A percentile compares a stretch with the other conserved stretches of the same genome.
phyloP scores from a whole-genome alignment of 2,888 invertebrate species.

The Caenorhabditis macrosperma region DNA sequence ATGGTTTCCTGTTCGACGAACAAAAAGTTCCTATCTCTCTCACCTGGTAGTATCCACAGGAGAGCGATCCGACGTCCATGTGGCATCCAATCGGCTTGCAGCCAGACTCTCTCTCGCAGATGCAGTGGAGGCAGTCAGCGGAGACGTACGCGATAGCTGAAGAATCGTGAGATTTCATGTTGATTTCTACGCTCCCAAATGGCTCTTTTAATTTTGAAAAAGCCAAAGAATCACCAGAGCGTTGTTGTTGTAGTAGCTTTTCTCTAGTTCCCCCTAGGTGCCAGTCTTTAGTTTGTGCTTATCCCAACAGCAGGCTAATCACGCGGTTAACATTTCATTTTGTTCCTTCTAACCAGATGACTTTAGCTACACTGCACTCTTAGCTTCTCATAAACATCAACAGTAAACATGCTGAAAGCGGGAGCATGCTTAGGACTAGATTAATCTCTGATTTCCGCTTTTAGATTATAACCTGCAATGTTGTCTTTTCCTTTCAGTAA shows the following conservation, averaged over 20 bases:
- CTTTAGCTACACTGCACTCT: slow-evolving; percentile 18
- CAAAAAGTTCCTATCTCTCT: slow-evolving; percentile 6
- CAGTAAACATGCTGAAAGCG: slow-evolving; percentile 27
- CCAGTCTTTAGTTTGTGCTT: neutral
- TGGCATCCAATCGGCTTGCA: slow-evolving; percentile 75
- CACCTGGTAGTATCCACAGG: slow-evolving; percentile 75
- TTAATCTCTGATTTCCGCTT: slow-evolving; percentile 35
- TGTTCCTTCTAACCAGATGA: neutral
- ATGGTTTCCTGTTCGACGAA: slow-evolving; percentile 33
- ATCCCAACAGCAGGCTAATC: slow-evolving; percentile 8
- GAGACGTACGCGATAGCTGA: slow-evolving; percentile 59
- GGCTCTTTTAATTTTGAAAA: neutral
- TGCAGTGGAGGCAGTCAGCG: slow-evolving; percentile 70
- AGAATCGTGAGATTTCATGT: slow-evolving; percentile 21
- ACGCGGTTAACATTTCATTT: neutral
- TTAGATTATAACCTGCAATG: neutral
- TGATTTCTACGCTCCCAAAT: neutral
- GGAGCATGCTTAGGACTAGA: neutral
- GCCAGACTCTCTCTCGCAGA: slow-evolving; percentile 73
- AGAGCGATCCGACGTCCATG: slow-evolving; percentile 75
- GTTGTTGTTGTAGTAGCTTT: neutral
- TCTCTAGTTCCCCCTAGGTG: neutral
- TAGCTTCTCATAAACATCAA: slow-evolving; percentile 13
- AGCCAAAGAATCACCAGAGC: too few species aligned
- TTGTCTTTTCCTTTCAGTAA: neutral